phyloP scores from a whole-genome alignment of 2,113 vertebrate species.

The Malurus melanocephalus region DNA sequence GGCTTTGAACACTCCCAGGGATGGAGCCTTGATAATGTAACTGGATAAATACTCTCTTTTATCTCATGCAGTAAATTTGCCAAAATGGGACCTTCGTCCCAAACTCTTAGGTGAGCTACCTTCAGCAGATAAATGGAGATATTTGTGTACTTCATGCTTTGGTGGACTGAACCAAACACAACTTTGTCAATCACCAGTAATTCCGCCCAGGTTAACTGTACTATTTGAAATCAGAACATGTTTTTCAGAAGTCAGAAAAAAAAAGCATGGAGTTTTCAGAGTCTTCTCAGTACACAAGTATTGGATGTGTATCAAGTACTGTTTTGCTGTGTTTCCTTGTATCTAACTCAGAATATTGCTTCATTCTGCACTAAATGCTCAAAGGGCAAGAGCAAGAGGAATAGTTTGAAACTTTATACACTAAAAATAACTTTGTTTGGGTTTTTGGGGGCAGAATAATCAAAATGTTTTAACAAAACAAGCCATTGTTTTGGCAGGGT shows the following conservation, averaged over 20 bases:
- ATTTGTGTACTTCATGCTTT: fast-evolving
- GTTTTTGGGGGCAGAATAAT: neutral
- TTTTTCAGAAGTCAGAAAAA: neutral
- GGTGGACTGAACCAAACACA: neutral
- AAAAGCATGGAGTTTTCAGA: neutral
- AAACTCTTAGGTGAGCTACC: neutral
- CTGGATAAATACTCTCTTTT: neutral
- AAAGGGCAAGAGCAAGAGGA: constrained; percentile 3
- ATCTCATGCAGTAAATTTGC: neutral
- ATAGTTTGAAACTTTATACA: neutral
- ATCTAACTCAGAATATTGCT: constrained; percentile 9
- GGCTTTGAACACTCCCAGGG: neutral
- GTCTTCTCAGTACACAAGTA: neutral
- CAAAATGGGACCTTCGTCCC: neutral
- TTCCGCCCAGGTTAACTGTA: neutral
- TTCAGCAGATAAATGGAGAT: neutral
- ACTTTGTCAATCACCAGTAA: neutral
- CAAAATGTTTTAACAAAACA: constrained; percentile 23
- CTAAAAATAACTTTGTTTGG: constrained; percentile 47
- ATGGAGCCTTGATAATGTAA: neutral
- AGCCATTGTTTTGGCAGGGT: neutral
- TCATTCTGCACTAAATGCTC: neutral
- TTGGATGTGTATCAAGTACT: neutral
- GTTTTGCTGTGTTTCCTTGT: constrained; percentile 19
- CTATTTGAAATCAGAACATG: neutral